These are phyloP conservation scores for Agrochola lota DNA, from an alignment of 2,888 invertebrate genomes.

Conservation along the genomic window DNA sequence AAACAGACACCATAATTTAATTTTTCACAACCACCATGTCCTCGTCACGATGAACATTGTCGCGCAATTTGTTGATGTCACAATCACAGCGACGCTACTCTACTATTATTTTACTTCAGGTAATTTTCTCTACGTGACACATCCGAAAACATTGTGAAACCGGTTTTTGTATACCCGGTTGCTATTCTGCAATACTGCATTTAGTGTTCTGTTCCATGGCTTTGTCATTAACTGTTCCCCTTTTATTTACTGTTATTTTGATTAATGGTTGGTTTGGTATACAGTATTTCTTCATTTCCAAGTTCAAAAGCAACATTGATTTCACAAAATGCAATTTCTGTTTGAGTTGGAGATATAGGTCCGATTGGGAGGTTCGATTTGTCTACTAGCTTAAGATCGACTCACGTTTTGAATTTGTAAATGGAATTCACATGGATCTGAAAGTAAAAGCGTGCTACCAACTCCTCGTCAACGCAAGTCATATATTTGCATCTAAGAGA, in stretches of 20 bases:
- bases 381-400: not conserved
- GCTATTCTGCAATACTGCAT: slow-evolving; percentile 53
- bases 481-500: slow-evolving; percentile 27
- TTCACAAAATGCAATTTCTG: slow-evolving; percentile 3
- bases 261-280: slow-evolving; percentile 31
- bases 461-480: slow-evolving; percentile 8
- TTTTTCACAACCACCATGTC: slow-evolving; percentile 66
- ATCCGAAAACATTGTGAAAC: slow-evolving; percentile 73
- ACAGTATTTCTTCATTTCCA: slow-evolving; percentile 34
- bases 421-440: not conserved
- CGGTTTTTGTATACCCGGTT: slow-evolving; percentile 52
- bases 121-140: slow-evolving; percentile 74
- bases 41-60: slow-evolving; percentile 56
- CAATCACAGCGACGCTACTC: slow-evolving; percentile 70
- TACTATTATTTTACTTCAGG: slow-evolving; percentile 69
- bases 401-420: slow-evolving; percentile 2
- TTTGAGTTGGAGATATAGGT: not conserved
- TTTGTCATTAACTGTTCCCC: slow-evolving; percentile 41
- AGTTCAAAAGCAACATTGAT: not conserved
- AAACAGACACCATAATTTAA: slow-evolving; percentile 35
- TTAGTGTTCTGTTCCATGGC: slow-evolving; percentile 51
- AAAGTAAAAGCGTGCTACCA: slow-evolving; percentile 30
- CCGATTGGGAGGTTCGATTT: not conserved
- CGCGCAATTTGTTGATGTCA: slow-evolving; percentile 73
- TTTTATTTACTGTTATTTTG: slow-evolving; percentile 46